phyloP scores from a whole-genome alignment of 2,888 invertebrate genomes.

The Nemotelus pantherinus region DNA sequence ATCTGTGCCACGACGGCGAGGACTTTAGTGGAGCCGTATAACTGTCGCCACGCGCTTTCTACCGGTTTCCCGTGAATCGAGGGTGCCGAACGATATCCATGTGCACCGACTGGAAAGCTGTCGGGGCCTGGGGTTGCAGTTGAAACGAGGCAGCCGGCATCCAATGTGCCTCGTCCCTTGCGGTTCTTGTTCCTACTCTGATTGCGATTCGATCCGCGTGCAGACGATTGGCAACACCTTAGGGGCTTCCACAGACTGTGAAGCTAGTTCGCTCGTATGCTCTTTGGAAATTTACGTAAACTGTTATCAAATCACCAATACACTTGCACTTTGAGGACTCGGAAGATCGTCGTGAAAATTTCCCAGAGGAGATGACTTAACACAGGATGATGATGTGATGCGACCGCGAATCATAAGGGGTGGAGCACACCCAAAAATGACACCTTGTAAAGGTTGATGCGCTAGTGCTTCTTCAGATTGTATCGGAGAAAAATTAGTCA shows the following conservation, averaged over 20 bases:
- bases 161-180: conserved; percentile 2
- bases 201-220: neutral
- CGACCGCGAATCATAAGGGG: conserved; percentile 20
- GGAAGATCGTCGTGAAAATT: conserved; percentile 33
- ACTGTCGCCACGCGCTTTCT: conserved; percentile 41
- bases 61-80: conserved; percentile 32
- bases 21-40: conserved; percentile 35
- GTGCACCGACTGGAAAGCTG: conserved; percentile 29
- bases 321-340: conserved; percentile 24
- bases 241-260: conserved; percentile 27
- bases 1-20: conserved; percentile 30
- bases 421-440: conserved; percentile 35
- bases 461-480: neutral
- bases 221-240: conserved; percentile 25
- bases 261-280: neutral
- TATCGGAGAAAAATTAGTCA: conserved; percentile 16
- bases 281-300: conserved; percentile 15
- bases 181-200: neutral
- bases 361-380: conserved; percentile 42
- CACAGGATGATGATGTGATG: conserved; percentile 20
- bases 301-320: conserved; percentile 14
- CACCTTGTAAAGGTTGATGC: conserved; percentile 30
- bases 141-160: conserved; percentile 22
- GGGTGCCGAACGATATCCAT: conserved; percentile 31
- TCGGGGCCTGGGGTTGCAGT: neutral